Base-by-base conservation (phyloP, 2,113 vertebrate species). In the Aramus guarauna region DNA sequence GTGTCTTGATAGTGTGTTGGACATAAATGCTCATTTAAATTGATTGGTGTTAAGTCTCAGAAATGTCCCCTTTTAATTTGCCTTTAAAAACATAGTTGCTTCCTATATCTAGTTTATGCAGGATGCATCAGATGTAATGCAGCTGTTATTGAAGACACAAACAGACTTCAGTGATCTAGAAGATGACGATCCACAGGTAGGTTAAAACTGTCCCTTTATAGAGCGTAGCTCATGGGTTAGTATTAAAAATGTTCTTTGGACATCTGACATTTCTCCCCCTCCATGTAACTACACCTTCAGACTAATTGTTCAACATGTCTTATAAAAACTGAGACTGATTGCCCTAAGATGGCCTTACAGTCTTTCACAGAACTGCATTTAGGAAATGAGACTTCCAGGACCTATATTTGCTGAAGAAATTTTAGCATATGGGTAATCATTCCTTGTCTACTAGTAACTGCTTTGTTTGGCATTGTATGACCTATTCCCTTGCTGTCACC, bases 41-140 rank as follows among this genome's bases (percentile, higher is more conserved):
- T 41, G 15, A 41, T 43, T 24, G 15, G 11, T 56, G 30, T 19
- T 60, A 69, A 88, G 37, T 72, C 36, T 94, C 50, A 74, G 77
- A 60, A 22, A 89, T 52, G 26, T 37, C 52, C 30, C 15, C 22
- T 87, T 62, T 78, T 72, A 77, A 90, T 78, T 60, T 88, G 47
- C 63, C 20, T 93, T 76, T 71, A 47, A 87, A 82, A 91, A 90
- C 43, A 2, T 59, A 14, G 15, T 75, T 96, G 14, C 90, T 36
- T 88, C 53, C 72, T 87, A 2, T 93, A 43, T 92, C 53, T 95
- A 99, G 99, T 99, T 99, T 96, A 99, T 99, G 99, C 99, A 99
- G 43, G 99, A 99, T n/a, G 99, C 99, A 18, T 99, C 99, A 0
- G 99, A 99, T 43, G 99, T 99, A 89, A 99, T 99, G 99, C 99